phyloP scores from a whole-genome alignment of 2,888 invertebrate species.

The Drosophila koepferae region DNA sequence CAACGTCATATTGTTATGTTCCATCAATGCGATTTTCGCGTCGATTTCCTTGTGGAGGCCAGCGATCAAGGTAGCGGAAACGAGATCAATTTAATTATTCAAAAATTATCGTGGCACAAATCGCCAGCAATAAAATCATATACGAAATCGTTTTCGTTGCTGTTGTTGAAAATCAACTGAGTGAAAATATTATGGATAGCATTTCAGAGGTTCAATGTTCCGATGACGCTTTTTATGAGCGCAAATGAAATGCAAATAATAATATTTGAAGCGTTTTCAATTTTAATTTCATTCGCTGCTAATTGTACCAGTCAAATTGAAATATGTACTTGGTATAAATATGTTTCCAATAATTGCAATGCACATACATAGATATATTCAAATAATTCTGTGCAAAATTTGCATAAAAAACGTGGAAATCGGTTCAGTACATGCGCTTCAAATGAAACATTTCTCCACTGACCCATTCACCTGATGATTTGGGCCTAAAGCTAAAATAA shows the following conservation, averaged over 20 bases:
- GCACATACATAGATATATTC: background rate
- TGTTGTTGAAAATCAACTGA: constrained; percentile 36
- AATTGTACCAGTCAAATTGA: constrained; percentile 52
- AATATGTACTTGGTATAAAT: constrained; percentile 40
- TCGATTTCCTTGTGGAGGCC: constrained; percentile 31
- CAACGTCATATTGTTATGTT: constrained; percentile 19
- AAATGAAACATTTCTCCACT: constrained; percentile 3
- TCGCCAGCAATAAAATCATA: constrained; percentile 49
- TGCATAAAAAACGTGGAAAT: constrained; percentile 21
- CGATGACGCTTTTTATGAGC: constrained; percentile 52
- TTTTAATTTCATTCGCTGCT: constrained; percentile 57
- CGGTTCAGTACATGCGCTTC: constrained; percentile 6
- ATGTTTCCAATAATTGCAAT: constrained; percentile 59
- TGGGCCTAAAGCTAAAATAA: constrained; percentile 40
- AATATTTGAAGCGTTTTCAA: constrained; percentile 46
- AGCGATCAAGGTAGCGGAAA: constrained; percentile 75
- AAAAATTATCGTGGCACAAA: constrained; percentile 55
- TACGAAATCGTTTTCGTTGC: constrained; percentile 24
- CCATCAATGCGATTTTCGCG: constrained; percentile 33
- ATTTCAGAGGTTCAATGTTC: constrained; percentile 56
- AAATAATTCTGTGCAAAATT: background rate
- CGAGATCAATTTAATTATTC: constrained; percentile 66
- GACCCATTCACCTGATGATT: constrained; percentile 29
- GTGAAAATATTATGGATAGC: constrained; percentile 11
- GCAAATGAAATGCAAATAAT: constrained; percentile 58